Conservation (phyloP, 1,140 invertebrate genomes). For the Akabosia matsudoensis region DNA sequence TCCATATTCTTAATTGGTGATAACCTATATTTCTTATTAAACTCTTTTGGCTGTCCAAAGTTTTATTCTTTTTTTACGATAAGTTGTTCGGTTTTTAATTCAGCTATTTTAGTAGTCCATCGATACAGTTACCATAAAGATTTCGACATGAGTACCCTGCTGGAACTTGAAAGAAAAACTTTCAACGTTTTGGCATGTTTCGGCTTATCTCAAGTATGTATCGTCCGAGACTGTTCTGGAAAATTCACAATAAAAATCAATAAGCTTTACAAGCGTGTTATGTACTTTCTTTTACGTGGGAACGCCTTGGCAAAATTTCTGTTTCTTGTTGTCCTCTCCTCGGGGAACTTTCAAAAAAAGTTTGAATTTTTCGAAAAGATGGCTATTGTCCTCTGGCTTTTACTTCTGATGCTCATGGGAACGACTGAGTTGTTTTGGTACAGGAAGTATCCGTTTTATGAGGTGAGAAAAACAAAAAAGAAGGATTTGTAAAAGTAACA, state of each 20-base stretch:
- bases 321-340: slow-evolving; percentile 25
- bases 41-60: no score
- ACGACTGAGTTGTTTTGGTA: slow-evolving; percentile 20
- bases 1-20: no score
- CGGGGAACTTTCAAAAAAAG: neutral
- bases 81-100: no score
- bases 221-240: neutral
- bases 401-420: slow-evolving; percentile 17
- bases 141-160: no score
- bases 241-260: slow-evolving; percentile 12
- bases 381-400: slow-evolving; percentile 27
- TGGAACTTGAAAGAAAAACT: no score
- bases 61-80: no score
- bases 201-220: slow-evolving; percentile 7
- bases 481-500: no score
- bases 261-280: neutral
- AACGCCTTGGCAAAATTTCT: slow-evolving; percentile 20
- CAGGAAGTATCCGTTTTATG: slow-evolving; percentile 33
- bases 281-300: slow-evolving; percentile 15
- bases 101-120: no score
- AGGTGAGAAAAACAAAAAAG: neutral
- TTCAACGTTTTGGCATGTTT: slow-evolving; percentile 9
- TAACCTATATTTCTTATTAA: no score
- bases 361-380: slow-evolving; percentile 24
- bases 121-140: no score